These are phyloP conservation scores for Diogma glabrata DNA, from an alignment of 2,888 invertebrate genomes.

Conservation along the genomic window DNA sequence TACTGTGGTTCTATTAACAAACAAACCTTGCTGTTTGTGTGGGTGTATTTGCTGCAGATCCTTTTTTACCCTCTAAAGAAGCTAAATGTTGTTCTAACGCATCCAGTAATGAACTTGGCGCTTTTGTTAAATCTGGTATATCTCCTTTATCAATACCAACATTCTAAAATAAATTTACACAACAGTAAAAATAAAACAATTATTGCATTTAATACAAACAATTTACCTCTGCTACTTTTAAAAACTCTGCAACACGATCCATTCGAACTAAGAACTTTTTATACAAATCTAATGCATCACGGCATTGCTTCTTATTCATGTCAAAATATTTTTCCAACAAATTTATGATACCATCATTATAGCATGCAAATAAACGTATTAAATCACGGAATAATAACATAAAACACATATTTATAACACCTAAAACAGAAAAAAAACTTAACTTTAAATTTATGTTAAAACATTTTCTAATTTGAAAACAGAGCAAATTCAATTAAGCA, in stretches of 20 bases:
- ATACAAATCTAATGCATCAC: conserved; percentile 95
- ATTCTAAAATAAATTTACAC: conserved; percentile 49
- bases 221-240: conserved; percentile 69
- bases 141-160: conserved; percentile 98
- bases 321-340: conserved; percentile 98
- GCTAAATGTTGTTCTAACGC: conserved; percentile 94
- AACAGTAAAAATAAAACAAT: conserved; percentile 19
- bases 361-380: conserved; percentile 97
- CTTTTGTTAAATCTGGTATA: conserved; percentile 96
- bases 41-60: conserved; percentile 73
- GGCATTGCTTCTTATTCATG: conserved; percentile 98
- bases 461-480: too few species aligned
- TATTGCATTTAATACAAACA: too few species aligned
- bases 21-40: conserved; percentile 70
- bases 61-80: conserved; percentile 85
- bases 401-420: conserved; percentile 98
- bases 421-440: conserved; percentile 22
- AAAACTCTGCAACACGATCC: conserved; percentile 96
- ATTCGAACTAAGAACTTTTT: conserved; percentile 97
- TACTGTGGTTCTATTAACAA: too few species aligned
- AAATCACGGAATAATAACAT: conserved; percentile 98
- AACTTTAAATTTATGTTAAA: too few species aligned
- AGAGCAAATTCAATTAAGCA: too few species aligned
- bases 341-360: conserved; percentile 99
- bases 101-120: conserved; percentile 92